phyloP scores from a whole-genome alignment of 2,797 vertebrate species.

The Peromyscus nudipes region DNA sequence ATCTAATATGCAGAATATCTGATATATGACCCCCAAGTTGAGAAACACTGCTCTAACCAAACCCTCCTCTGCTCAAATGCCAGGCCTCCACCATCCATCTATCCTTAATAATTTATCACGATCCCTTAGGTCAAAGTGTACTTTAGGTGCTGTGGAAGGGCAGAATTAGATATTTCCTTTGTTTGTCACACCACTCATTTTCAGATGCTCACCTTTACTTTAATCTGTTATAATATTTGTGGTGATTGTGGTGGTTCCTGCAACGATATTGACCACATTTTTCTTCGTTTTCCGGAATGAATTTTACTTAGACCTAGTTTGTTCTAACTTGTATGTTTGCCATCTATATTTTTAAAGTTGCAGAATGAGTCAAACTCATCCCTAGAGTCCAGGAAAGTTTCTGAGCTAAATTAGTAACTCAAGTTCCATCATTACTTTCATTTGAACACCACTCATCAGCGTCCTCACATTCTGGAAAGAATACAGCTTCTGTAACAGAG shows the following conservation, averaged over 20 bases:
- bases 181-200: slow-evolving; percentile 40
- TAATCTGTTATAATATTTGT: slow-evolving; percentile 44
- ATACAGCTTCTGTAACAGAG: slow-evolving; percentile 88
- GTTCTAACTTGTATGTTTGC: slow-evolving; percentile 84
- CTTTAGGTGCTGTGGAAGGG: not conserved
- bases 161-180: slow-evolving; percentile 60
- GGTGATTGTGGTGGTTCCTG: slow-evolving; percentile 77
- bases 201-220: slow-evolving; percentile 17
- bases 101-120: slow-evolving; percentile 1
- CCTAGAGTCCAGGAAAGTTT: slow-evolving; percentile 85
- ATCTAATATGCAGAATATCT: not conserved
- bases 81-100: not conserved
- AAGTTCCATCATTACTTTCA: slow-evolving; percentile 87
- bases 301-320: slow-evolving; percentile 86
- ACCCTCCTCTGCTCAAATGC: not conserved
- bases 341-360: slow-evolving; percentile 84
- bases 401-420: slow-evolving; percentile 86
- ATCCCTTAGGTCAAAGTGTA: slow-evolving; percentile 53
- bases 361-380: slow-evolving; percentile 86
- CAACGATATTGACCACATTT: slow-evolving; percentile 83
- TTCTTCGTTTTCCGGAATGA: slow-evolving; percentile 66
- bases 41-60: slow-evolving; percentile 17
- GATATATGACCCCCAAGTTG: not conserved
- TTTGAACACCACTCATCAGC: slow-evolving; percentile 86
- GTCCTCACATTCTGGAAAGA: slow-evolving; percentile 88